Conservation (phyloP, 1,140 invertebrate genomes). For the Vollenhovia emeryi region DNA sequence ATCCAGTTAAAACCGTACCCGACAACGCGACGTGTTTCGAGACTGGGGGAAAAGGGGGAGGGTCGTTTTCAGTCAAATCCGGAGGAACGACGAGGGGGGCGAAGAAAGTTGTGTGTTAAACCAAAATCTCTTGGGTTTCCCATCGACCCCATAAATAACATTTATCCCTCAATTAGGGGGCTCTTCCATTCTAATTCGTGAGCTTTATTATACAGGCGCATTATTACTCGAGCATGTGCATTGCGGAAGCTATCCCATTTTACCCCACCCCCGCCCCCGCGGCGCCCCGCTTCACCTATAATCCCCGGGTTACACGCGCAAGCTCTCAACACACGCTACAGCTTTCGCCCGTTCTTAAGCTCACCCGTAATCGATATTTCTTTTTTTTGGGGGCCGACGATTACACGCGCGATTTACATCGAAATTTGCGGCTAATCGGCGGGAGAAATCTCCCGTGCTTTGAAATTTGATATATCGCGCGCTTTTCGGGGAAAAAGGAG, state of each 20-base stretch:
- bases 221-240: slow-evolving; percentile 69
- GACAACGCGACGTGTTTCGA: not conserved
- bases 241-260: slow-evolving; percentile 47
- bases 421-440: not conserved
- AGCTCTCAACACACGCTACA: slow-evolving; percentile 27
- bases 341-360: slow-evolving; percentile 48
- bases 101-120: not conserved
- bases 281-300: slow-evolving; percentile 16
- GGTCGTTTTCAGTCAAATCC: not conserved
- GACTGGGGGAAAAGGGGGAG: too few relatives aligned
- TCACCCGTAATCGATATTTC: slow-evolving; percentile 45
- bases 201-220: slow-evolving; percentile 71
- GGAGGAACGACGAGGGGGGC: not conserved
- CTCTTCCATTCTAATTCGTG: slow-evolving; percentile 74
- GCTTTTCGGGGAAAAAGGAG: not conserved
- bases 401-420: slow-evolving; percentile 18
- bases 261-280: not conserved
- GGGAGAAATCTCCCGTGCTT: not conserved
- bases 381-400: not conserved
- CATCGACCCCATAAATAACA: slow-evolving; percentile 72
- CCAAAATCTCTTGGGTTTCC: slow-evolving; percentile 4
- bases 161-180: slow-evolving; percentile 75
- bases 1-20: not conserved
- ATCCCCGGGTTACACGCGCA: slow-evolving; percentile 53
- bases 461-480: not conserved